phyloP scores from a whole-genome alignment of 1,140 invertebrate genomes.

The Zaprionus vittiger region DNA sequence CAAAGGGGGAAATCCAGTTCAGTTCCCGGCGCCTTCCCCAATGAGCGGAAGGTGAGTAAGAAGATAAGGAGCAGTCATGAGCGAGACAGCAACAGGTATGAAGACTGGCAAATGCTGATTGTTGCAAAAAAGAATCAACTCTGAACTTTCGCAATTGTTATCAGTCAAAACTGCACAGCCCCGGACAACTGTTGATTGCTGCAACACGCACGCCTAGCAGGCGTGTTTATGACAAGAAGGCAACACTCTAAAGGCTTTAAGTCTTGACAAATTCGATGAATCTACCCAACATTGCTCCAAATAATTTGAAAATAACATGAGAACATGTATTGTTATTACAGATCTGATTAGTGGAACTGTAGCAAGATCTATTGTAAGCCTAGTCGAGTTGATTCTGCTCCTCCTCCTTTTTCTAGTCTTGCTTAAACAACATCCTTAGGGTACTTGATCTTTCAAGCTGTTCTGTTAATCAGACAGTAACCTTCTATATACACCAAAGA shows the following conservation, averaged over 20 bases:
- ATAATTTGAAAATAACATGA: no score
- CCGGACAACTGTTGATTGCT: neutral
- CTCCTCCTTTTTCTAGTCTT: no score
- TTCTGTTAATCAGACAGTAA: no score
- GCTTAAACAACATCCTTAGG: no score
- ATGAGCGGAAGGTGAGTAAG: neutral
- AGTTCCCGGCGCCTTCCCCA: neutral
- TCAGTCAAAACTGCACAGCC: neutral
- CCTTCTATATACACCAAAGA: no score
- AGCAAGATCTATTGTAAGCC: no score
- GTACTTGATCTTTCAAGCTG: no score
- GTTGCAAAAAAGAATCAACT: neutral
- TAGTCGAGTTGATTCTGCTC: no score
- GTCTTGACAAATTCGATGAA: neutral
- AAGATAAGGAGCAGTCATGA: neutral
- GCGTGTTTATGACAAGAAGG: neutral
- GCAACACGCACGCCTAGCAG: neutral
- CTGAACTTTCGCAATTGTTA: neutral
- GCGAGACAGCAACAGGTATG: neutral
- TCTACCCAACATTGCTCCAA: neutral
- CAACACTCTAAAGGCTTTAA: no score
- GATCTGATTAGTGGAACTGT: no score
- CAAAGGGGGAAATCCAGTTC: neutral
- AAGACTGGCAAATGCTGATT: slow-evolving; percentile 14
- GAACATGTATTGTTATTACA: no score